Evolutionary conservation across 2,113 vertebrate genomes (phyloP).

Genomic region (Chaetorhynchus papuensis): DNA sequence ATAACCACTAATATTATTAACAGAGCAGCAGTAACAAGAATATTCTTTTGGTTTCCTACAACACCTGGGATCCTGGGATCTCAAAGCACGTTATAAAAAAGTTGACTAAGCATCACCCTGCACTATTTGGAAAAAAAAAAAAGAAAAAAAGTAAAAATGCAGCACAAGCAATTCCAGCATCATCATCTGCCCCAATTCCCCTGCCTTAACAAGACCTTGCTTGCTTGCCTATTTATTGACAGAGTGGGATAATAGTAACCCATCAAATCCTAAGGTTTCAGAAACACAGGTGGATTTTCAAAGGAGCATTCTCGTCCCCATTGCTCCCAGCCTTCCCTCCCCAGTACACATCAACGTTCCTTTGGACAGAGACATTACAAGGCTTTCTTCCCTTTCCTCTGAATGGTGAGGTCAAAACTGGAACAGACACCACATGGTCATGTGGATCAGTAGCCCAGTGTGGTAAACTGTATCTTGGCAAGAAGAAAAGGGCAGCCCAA

Average conservation of each 20-base stretch:
- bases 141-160: neutral
- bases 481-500: neutral
- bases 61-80: neutral
- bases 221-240: neutral
- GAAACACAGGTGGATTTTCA: neutral
- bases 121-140: neutral
- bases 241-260: neutral
- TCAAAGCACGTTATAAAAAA: neutral
- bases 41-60: neutral
- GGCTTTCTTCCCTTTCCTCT: neutral
- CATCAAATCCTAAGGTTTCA: neutral
- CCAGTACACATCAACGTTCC: neutral
- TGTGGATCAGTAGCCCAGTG: neutral
- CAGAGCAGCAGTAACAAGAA: neutral
- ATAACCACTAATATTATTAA: neutral
- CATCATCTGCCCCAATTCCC: neutral
- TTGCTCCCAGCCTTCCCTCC: neutral
- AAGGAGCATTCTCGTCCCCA: neutral
- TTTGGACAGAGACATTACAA: neutral
- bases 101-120: neutral
- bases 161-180: neutral
- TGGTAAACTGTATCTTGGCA: neutral
- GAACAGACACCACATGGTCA: rapidly evolving
- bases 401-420: neutral
- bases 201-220: neutral